Base-by-base conservation (phyloP, 2,113 vertebrate species). In the Bufo bufo region DNA sequence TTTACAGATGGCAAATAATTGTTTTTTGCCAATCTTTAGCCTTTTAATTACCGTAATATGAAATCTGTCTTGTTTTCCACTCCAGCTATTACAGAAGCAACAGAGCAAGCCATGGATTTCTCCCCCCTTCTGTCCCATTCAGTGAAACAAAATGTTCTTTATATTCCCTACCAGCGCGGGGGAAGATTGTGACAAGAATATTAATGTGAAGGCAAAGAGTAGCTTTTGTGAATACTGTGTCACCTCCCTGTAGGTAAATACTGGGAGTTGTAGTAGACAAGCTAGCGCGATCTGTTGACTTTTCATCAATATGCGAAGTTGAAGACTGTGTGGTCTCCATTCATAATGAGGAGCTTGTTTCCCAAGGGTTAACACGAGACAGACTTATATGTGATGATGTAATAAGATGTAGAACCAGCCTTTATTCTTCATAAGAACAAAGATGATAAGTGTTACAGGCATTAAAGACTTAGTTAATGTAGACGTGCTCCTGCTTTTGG, bases 41-140 rank as follows among this genome's bases (percentile, higher is more conserved):
- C 87, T 84, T 88, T 88, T 88, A 88, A 88, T 88, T 88, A 88
- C 87, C 71, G 72, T 88, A 88, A 88, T 88, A 88, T 88, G 87
- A 88, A 88, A 88, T 88, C 87, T 88, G 87, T 88, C 87, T 88
- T 88, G 87, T 88, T 88, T 88, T 88, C 81, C 87, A 88, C 87
- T 88, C 87, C 87, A 88, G 87, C 87, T 88, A 88, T 88, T 84
- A 88, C 74, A 75, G 87, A 88, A 88, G 61, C 81, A 82, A 75
- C 47, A 88, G 82, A 63, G 58, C 87, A 84, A 77, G 72, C 81
- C 82, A 77, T 88, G 58, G 78, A 50, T 54, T 12, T 56, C 74
- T 78, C 66, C 80, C 66, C 78, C 81, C 87, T 88, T 84, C 81
- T 88, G 87, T 88, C 87, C 87, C 81, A 82, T 84, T 88, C 81